A percentile compares a stretch with the other conserved stretches of the same genome.
phyloP scores from a whole-genome alignment of 1,140 invertebrate genomes.

The Nymphalis io region DNA sequence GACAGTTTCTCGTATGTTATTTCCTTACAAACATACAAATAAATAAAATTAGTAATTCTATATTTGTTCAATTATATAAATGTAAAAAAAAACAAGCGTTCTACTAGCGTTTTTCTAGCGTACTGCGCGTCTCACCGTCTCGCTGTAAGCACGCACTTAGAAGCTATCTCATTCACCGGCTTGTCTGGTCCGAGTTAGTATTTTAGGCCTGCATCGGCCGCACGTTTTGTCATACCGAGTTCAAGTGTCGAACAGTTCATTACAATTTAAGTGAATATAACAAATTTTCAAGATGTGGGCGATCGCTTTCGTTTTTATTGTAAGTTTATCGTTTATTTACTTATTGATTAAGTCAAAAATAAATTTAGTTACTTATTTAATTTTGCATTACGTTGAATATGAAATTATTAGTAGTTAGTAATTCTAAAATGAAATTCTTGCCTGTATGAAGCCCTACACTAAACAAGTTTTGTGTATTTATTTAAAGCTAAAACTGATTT shows the following conservation, averaged over 20 bases:
- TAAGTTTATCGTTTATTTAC: background rate
- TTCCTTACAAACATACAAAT: no score
- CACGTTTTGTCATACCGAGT: constrained; percentile 5
- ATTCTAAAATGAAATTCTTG: no score
- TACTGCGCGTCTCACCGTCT: background rate
- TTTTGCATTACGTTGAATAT: background rate
- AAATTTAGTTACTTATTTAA: background rate
- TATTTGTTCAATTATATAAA: no score
- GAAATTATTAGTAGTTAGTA: no score
- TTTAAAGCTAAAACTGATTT: no score
- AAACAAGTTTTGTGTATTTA: no score
- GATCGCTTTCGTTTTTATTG: constrained; percentile 12
- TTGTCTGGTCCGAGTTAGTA: background rate
- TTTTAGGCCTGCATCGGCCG: background rate
- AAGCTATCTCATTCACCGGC: constrained; percentile 16
- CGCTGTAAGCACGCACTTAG: constrained; percentile 6
- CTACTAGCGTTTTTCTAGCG: constrained; percentile 1
- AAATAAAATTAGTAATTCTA: no score
- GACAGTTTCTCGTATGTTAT: no score
- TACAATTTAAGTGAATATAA: constrained; percentile 9
- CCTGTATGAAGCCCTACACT: no score
- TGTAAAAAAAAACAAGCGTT: no score
- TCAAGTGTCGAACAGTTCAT: constrained; percentile 4
- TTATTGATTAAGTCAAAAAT: background rate
- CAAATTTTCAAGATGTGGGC: constrained; percentile 2